These are phyloP conservation scores for Adelosebastes latens DNA, from an alignment of 2,797 vertebrate genomes.

Conservation along the genomic window DNA sequence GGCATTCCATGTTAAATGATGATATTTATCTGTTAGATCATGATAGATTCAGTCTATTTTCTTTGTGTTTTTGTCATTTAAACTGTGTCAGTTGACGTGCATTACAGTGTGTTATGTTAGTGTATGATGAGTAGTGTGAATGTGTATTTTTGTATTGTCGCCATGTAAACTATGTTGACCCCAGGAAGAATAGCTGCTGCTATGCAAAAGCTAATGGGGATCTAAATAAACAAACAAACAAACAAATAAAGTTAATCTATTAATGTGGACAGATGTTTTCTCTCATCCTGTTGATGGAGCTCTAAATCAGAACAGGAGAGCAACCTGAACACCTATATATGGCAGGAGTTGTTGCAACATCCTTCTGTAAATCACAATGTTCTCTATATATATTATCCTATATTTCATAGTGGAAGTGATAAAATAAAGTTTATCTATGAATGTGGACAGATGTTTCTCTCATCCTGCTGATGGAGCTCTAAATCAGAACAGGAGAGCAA, in stretches of 20 bases:
- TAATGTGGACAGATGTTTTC: constrained; percentile 51
- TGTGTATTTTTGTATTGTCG: no score
- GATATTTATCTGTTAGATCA: no score
- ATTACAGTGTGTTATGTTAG: no score
- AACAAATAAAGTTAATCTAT: constrained; percentile 31
- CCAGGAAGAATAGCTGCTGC: no score
- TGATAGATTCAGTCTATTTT: no score
- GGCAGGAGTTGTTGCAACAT: constrained; percentile 43
- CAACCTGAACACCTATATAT: constrained; percentile 56
- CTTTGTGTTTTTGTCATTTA: no score
- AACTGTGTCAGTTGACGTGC: no score
- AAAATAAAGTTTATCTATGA: constrained; percentile 37
- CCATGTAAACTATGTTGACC: no score
- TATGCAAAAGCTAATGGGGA: no score
- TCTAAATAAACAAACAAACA: no score
- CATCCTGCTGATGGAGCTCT: constrained; percentile 31
- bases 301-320: constrained; percentile 54
- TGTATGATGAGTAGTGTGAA: no score
- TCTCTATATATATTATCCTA: constrained; percentile 4
- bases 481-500: constrained; percentile 53
- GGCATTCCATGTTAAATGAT: no score
- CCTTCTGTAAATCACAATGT: constrained; percentile 44
- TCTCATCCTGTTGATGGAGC: constrained; percentile 14
- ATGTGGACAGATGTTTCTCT: constrained; percentile 52
- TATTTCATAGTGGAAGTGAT: constrained; percentile 36